A percentile compares a stretch with the other conserved stretches of the same genome.
These are phyloP conservation scores for Gastrophysa polygoni DNA, from an alignment of 2,888 invertebrate genomes.

Conservation along the genomic window DNA sequence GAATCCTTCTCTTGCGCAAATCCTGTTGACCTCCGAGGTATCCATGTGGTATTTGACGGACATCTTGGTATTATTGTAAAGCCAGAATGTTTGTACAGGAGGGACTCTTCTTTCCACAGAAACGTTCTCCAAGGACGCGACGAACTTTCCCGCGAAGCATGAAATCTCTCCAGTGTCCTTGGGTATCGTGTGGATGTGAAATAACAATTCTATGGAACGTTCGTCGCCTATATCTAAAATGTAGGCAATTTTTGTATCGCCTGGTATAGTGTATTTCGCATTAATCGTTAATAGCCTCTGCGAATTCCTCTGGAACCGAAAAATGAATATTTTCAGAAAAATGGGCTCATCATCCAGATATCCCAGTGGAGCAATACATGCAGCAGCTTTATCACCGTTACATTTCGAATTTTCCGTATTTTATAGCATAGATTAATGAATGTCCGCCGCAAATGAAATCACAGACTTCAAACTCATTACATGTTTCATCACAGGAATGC, in stretches of 20 bases:
- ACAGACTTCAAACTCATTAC: too few species aligned
- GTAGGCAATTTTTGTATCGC: conserved; percentile 51
- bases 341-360: too few species aligned
- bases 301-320: conserved; percentile 14
- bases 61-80: conserved; percentile 54
- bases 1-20: conserved; percentile 48
- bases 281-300: conserved; percentile 45
- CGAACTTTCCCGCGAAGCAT: conserved; percentile 23
- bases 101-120: conserved; percentile 51
- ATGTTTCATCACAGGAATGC: too few species aligned
- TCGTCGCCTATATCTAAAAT: conserved; percentile 50
- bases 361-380: too few species aligned
- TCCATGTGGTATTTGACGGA: conserved; percentile 48
- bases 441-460: too few species aligned
- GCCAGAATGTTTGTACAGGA: conserved; percentile 52
- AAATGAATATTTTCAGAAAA: too few species aligned
- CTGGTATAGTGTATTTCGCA: conserved; percentile 48
- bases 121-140: conserved; percentile 44
- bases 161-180: conserved; percentile 30
- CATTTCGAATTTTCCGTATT: too few species aligned
- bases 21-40: conserved; percentile 36
- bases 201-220: conserved; percentile 50
- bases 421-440: too few species aligned
- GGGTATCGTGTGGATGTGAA: conserved; percentile 44
- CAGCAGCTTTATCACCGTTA: too few species aligned